These are phyloP conservation scores for Danio jaintianensis DNA, from an alignment of 2,797 vertebrate species.

Conservation along the genomic window DNA sequence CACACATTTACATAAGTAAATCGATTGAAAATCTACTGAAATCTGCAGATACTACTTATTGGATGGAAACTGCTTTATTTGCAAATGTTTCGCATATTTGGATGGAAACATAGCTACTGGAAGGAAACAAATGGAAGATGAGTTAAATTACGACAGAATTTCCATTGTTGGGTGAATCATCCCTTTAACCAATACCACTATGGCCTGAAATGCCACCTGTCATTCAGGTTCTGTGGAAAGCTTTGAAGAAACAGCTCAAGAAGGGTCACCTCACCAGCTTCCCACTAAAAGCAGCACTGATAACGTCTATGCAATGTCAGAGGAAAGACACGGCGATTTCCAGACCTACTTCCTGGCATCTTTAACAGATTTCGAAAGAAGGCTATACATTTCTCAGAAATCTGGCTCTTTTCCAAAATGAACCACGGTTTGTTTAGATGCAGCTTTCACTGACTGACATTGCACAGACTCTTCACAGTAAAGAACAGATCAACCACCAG, in stretches of 20 bases:
- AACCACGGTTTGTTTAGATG: conserved; percentile 2
- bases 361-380: conserved; percentile 20
- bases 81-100: no score
- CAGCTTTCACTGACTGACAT: conserved; percentile 62
- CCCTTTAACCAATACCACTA: neutral
- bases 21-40: no score
- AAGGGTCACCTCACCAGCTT: conserved; percentile 40
- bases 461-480: conserved; percentile 70
- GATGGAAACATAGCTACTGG: no score
- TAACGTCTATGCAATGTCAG: conserved; percentile 75
- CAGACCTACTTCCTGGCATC: conserved; percentile 12
- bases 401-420: neutral
- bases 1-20: no score
- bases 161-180: no score
- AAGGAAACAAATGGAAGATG: no score
- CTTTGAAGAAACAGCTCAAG: conserved; percentile 18
- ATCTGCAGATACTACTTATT: no score
- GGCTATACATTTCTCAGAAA: neutral
- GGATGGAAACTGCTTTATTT: no score
- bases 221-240: neutral
- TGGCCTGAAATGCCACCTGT: neutral
- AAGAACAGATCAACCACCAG: conserved; percentile 71
- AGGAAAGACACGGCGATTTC: conserved; percentile 12
- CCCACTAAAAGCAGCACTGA: conserved; percentile 59
- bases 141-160: no score